Base-by-base conservation (phyloP, 2,113 vertebrate genomes). In the Egretta garzetta region DNA sequence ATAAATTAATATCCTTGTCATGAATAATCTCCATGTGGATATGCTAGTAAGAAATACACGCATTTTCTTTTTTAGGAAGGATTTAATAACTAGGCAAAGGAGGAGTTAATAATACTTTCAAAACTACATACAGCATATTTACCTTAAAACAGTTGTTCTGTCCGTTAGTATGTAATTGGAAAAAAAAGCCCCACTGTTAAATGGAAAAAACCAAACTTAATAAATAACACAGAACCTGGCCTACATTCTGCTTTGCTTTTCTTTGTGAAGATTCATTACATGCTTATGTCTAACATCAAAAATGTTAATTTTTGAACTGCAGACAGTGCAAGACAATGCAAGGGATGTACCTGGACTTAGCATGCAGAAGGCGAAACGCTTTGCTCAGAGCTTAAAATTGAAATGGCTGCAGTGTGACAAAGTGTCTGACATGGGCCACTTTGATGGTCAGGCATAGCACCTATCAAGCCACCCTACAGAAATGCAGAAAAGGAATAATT, bases 1-100 rank as follows among this genome's bases (percentile, higher is more conserved):
- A 95, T 91, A 94, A 96, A 94, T 79, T 68, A 94, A 95, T 94
- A 70, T 24, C 43, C 52, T 90, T 76, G 67, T 58, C 63, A 62
- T 73, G n/a, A 91, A 89, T 91, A 91, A 81, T 50, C 33, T 85
- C 84, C 49, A 43, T 55, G 45, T 52, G 33, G 33, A 53, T 56
- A 68, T 47, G 23, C 41, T 82, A 66, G 39, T 32, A 86, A 82
- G 50, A 88, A 95, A 91, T 80, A 63, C 5, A 71, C 6, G 26
- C 2, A 32, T 60, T 82, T 80, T 79, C 56, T 59, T 49, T 90
- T 85, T 37, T 24, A 43, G 50, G 50, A 85, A 50, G n/a, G 28
- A 59, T 88, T 90, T 90, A 66, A 58, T 70, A 77, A 68, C 37
- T 63, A 82, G 37, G 53, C 33, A 45, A 88, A 66, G 55, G 76